These are phyloP conservation scores for Chascanopsetta lugubris DNA, from an alignment of 2,113 vertebrate species.

Conservation along the genomic window DNA sequence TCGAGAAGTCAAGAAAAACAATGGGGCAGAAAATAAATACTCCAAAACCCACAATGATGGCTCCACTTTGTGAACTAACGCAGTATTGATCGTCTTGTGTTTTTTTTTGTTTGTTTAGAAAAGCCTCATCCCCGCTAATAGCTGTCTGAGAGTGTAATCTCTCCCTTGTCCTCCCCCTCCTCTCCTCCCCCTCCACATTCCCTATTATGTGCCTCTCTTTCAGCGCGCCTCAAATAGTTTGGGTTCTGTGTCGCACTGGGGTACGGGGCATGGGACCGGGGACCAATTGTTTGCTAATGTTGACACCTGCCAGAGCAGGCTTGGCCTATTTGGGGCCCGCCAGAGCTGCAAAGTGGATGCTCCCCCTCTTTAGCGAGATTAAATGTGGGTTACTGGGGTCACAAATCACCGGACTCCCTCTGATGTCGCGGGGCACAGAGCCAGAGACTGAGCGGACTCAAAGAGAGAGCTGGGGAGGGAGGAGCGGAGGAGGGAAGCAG, in stretches of 20 bases:
- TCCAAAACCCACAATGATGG: constrained; percentile 73
- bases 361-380: constrained; percentile 86
- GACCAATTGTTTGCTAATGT: constrained; percentile 84
- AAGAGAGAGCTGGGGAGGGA: constrained; percentile 66
- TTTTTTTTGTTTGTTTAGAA: constrained; percentile 82
- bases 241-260: constrained; percentile 76
- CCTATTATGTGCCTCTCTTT: constrained; percentile 76
- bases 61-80: constrained; percentile 78
- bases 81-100: constrained; percentile 83
- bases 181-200: constrained; percentile 65
- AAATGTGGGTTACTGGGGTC: constrained; percentile 87
- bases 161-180: constrained; percentile 75
- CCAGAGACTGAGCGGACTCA: constrained; percentile 80
- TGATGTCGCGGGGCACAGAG: constrained; percentile 85
- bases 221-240: constrained; percentile 75
- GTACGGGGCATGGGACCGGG: constrained; percentile 68
- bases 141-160: constrained; percentile 84
- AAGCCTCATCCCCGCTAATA: constrained; percentile 84
- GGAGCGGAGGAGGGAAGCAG: constrained; percentile 62
- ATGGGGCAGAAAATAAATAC: constrained; percentile 77
- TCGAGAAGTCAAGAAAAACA: constrained; percentile 70
- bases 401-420: constrained; percentile 87
- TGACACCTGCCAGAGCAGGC: constrained; percentile 83
- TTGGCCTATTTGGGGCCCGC: constrained; percentile 71
- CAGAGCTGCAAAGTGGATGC: constrained; percentile 73